Conservation (phyloP, 2,888 invertebrate species). For the Pseudanteris insignis region DNA sequence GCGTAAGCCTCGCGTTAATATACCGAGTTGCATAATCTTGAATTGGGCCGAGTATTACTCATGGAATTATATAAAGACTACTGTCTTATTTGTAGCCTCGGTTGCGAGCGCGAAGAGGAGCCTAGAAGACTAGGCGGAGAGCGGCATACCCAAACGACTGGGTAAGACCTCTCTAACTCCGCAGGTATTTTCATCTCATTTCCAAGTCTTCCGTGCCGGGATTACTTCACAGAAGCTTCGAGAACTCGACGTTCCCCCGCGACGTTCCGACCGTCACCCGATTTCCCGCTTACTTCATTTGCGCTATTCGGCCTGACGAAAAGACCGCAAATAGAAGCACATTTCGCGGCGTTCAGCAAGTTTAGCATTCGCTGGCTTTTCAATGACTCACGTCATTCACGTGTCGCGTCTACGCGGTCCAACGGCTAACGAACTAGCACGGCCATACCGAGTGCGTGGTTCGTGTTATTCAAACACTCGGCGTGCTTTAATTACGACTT, state of each 20-base stretch:
- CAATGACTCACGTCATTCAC: too few species aligned
- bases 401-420: too few species aligned
- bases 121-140: slow-evolving; percentile 25
- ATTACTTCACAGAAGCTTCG: slow-evolving; percentile 61
- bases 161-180: slow-evolving; percentile 65
- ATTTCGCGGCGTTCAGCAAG: slow-evolving; percentile 10
- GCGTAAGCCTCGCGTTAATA: slow-evolving; percentile 50
- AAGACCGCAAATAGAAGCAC: slow-evolving; percentile 18
- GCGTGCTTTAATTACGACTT: slow-evolving; percentile 21
- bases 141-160: slow-evolving; percentile 38
- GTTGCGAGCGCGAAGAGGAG: slow-evolving; percentile 43
- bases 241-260: slow-evolving; percentile 59
- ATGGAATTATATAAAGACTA: slow-evolving; percentile 63
- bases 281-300: slow-evolving; percentile 52
- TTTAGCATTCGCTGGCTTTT: slow-evolving; percentile 10
- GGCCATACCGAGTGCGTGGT: too few species aligned
- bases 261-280: slow-evolving; percentile 39
- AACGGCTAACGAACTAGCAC: too few species aligned
- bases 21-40: slow-evolving; percentile 52
- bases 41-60: slow-evolving; percentile 57
- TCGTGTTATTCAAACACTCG: slow-evolving; percentile 13
- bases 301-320: slow-evolving; percentile 51
- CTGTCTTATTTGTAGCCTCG: slow-evolving; percentile 60
- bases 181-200: slow-evolving; percentile 66
- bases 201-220: slow-evolving; percentile 58